phyloP scores from a whole-genome alignment of 2,888 invertebrate species.

The Flexamia atlantica region DNA sequence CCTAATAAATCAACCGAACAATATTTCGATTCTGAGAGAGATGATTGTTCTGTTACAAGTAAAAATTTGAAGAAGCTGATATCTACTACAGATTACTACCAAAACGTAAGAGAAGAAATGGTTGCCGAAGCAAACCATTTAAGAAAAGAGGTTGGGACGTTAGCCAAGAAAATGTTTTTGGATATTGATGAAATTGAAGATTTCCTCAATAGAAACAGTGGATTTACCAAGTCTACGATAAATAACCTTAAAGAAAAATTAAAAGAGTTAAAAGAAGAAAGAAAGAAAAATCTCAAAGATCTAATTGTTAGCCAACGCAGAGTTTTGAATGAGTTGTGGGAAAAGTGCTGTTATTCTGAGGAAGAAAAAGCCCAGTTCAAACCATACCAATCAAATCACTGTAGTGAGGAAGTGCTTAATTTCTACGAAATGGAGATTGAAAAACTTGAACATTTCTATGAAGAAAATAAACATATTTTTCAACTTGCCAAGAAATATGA shows the following conservation, averaged over 20 bases:
- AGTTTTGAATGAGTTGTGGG: conserved; percentile 10
- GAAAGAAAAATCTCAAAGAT: conserved; percentile 28
- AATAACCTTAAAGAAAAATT: background rate
- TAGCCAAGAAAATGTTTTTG: conserved; percentile 2
- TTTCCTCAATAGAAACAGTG: background rate
- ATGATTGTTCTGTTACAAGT: background rate
- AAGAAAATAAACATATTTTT: conserved; percentile 75
- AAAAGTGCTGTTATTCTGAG: background rate
- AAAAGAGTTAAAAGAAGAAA: conserved; percentile 2
- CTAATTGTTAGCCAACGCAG: background rate
- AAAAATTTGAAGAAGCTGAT: background rate
- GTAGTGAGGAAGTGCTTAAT: conserved; percentile 5
- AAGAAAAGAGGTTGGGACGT: background rate
- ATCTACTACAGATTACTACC: background rate
- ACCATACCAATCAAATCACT: conserved; percentile 1
- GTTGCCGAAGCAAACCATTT: background rate
- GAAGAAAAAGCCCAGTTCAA: background rate
- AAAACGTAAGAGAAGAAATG: background rate
- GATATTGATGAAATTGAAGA: background rate
- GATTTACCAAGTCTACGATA: background rate
- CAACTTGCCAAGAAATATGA: conserved; percentile 82
- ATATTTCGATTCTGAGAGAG: background rate
- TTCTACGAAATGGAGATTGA: conserved; percentile 14
- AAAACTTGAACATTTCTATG: background rate
- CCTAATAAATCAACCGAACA: background rate